A percentile compares a stretch with the other conserved stretches of the same genome.
These are phyloP conservation scores for Drosophila seguyi DNA, from an alignment of 1,140 invertebrate genomes.

Conservation along the genomic window DNA sequence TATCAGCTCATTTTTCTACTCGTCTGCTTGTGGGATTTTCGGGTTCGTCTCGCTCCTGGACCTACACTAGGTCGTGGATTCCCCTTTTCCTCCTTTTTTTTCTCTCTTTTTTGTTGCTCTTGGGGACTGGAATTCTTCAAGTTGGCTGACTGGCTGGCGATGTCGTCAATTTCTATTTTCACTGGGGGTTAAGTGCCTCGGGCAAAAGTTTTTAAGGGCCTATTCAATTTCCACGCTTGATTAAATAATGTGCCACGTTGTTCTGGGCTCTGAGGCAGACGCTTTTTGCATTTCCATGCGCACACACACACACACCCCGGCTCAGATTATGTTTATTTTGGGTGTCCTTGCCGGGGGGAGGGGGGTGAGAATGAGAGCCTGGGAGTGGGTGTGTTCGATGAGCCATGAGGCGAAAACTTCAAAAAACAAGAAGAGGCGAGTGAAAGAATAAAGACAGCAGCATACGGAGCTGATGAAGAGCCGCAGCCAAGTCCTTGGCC, in stretches of 20 bases:
- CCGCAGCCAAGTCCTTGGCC: slow-evolving; percentile 41
- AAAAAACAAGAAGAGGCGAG: slow-evolving; percentile 55
- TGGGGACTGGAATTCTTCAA: slow-evolving; percentile 36
- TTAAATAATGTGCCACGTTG: slow-evolving; percentile 82
- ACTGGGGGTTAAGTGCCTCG: slow-evolving; percentile 78
- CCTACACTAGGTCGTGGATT: neutral
- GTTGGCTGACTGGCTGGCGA: slow-evolving; percentile 38
- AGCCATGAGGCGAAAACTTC: slow-evolving; percentile 74
- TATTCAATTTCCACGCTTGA: slow-evolving; percentile 83
- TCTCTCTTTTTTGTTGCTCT: slow-evolving; percentile 14
- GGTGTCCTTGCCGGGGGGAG: slow-evolving; percentile 44
- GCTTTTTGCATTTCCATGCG: slow-evolving; percentile 77
- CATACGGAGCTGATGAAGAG: slow-evolving; percentile 30
- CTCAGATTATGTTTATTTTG: slow-evolving; percentile 82
- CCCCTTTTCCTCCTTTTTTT: slow-evolving; percentile 14
- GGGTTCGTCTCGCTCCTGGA: neutral
- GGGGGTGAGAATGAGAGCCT: slow-evolving; percentile 29
- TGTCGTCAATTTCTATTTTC: slow-evolving; percentile 82
- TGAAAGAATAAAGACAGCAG: slow-evolving; percentile 23
- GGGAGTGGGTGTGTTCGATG: slow-evolving; percentile 60
- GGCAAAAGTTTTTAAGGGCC: slow-evolving; percentile 82
- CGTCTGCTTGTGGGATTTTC: slow-evolving; percentile 25
- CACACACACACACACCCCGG: slow-evolving; percentile 42
- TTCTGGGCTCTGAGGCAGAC: slow-evolving; percentile 55
- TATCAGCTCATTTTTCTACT: slow-evolving; percentile 75